phyloP scores from a whole-genome alignment of 2,888 invertebrate genomes.

The Chromoteleia sp. region DNA sequence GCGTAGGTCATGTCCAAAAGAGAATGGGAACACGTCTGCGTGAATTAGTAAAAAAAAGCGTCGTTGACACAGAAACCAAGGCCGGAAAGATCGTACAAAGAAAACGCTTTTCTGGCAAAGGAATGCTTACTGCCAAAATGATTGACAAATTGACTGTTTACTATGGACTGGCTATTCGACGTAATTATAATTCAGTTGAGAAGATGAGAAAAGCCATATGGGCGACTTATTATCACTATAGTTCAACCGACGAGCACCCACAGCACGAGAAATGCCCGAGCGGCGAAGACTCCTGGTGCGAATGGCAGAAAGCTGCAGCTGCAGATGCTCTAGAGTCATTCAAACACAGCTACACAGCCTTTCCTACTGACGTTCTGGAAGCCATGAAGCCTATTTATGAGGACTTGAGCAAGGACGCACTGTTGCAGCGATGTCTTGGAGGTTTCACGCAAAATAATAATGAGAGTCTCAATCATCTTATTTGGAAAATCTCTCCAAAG shows the following conservation, averaged over 20 bases:
- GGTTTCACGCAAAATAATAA: conserved; percentile 60
- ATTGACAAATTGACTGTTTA: conserved; percentile 26
- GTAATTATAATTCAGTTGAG: conserved; percentile 28
- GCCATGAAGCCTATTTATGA: conserved; percentile 33
- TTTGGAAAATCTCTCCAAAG: conserved; percentile 69
- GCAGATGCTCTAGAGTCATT: conserved; percentile 35
- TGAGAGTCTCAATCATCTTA: conserved; percentile 70
- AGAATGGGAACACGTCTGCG: conserved; percentile 18
- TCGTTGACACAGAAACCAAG: conserved; percentile 31
- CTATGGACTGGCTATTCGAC: conserved; percentile 26
- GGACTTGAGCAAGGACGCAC: conserved; percentile 7
- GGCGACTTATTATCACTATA: conserved; percentile 59
- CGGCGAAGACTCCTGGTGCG: conserved; percentile 62
- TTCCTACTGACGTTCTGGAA: conserved; percentile 43
- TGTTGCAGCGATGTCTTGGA: conserved; percentile 50
- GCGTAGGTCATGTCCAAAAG: conserved; percentile 44
- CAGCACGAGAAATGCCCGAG: conserved; percentile 65
- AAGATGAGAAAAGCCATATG: conserved; percentile 36
- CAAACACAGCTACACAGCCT: conserved; percentile 60
- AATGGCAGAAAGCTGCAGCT: conserved; percentile 64
- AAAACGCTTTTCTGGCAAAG: too few species aligned
- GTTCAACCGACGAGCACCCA: conserved; percentile 63
- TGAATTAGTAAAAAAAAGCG: too few species aligned
- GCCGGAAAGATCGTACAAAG: too few species aligned
- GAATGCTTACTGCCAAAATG: conserved; percentile 54